Evolutionary conservation across 2,888 invertebrate species (phyloP), one percentile per base, ranked within the genome.

Genomic region (Nasonovia ribisnigri): DNA sequence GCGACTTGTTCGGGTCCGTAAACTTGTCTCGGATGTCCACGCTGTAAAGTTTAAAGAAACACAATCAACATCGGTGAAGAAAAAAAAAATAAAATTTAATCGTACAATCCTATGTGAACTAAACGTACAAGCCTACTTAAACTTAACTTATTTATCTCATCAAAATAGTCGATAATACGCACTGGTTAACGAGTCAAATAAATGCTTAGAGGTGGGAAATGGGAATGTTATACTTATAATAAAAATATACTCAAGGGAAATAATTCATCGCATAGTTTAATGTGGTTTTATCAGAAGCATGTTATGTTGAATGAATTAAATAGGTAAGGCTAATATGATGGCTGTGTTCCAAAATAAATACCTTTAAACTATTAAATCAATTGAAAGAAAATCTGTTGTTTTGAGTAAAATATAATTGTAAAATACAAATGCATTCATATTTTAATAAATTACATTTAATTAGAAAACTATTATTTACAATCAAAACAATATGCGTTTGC

Each of bases 1-100:
- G 93, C 11, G 90, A 93, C 67, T 87, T 90, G 67, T 84, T 93
- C 8, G 93, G 90, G n/a, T 93, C 93, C n/a, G 48, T 90, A 8
- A n/a, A 60, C 60, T 93, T 90, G 77, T 84, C 84, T 16, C 93
- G 93, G 26, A 93, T 90, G n/a, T 93, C 93, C 89, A 93, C 86
- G 26, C 93, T 93, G 11, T 4, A 29, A 16, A 13, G 36, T 11
- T 29, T 0, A 60, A 67, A 43, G n/a, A 77, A 36, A 77, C 36
- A 77, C 20, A 36, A 77, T 77, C 3, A 36, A 77, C n/a, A n/a
- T 67, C 16, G n/a, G 20, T 36, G 6, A 16, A 67, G 16, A 0
- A 1, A 36, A n/a, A 67, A n/a, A n/a, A 2, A 36, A n/a, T n/a
- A 20, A 77, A 2, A 57, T 26, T 20, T 36, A 8, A 36, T 20